Conservation (phyloP, 2,888 invertebrate genomes). For the Sminthurinus aureus region DNA sequence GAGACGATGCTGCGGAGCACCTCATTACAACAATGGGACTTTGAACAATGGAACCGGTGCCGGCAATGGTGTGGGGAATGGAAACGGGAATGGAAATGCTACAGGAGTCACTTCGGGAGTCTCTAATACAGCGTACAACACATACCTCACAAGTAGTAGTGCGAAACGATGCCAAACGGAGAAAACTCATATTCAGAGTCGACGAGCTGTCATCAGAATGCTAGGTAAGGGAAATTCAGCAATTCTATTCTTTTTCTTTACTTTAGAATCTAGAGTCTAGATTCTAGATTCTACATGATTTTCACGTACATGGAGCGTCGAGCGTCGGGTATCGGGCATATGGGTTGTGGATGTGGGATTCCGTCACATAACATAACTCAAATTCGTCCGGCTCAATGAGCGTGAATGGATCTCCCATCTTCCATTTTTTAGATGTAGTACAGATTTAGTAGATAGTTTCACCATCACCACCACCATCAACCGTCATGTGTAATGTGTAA, state of each 20-base stretch:
- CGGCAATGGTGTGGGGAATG: slow-evolving; percentile 13
- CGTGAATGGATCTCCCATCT: slow-evolving; percentile 29
- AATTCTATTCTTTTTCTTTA: neutral
- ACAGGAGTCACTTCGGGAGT: slow-evolving; percentile 20
- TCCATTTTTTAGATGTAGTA: too few species aligned
- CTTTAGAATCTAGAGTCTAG: neutral
- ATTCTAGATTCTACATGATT: too few species aligned
- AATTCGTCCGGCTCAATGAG: slow-evolving; percentile 27
- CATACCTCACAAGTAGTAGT: slow-evolving; percentile 31
- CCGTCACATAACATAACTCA: neutral
- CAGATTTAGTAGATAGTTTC: too few species aligned
- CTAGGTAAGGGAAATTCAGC: slow-evolving; percentile 60
- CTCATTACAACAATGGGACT: slow-evolving; percentile 41
- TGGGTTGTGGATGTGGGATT: too few species aligned
- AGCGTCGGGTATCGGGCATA: neutral
- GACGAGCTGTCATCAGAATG: slow-evolving; percentile 63
- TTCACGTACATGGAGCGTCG: too few species aligned
- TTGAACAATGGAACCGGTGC: neutral
- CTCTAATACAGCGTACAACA: slow-evolving; percentile 15
- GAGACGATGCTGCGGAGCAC: slow-evolving; percentile 56
- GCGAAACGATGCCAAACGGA: slow-evolving; percentile 60
- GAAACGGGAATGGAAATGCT: slow-evolving; percentile 19
- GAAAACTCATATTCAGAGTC: slow-evolving; percentile 61
- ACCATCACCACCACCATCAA: too few species aligned
- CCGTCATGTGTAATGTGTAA: too few species aligned